Evolutionary conservation across 2,113 vertebrate genomes (phyloP).

Genomic region (Emydocephalus ijimae): DNA sequence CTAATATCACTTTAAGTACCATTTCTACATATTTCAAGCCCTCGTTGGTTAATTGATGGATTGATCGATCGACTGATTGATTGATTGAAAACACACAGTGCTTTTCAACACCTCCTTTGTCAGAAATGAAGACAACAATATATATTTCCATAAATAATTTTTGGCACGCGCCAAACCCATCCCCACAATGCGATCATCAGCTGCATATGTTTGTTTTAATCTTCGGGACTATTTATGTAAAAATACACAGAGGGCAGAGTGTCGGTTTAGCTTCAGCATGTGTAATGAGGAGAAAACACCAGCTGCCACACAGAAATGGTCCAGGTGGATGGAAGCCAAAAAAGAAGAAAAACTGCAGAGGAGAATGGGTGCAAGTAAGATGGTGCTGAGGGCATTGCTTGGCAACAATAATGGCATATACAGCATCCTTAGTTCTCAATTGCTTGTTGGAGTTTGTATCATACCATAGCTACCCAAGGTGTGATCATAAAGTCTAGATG

Average conservation of each 20-base stretch:
- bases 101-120: neutral
- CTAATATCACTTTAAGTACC: neutral
- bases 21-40: neutral
- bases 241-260: slow-evolving; percentile 41
- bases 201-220: slow-evolving; percentile 54
- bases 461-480: neutral
- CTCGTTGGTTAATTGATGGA: neutral
- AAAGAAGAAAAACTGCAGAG: neutral
- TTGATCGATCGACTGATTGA: neutral
- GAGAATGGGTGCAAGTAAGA: slow-evolving; percentile 26
- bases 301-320: slow-evolving; percentile 53
- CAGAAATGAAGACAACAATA: neutral
- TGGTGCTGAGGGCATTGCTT: slow-evolving; percentile 45
- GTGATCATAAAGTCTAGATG: neutral
- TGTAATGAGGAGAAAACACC: slow-evolving; percentile 48
- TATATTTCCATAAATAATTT: neutral
- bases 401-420: slow-evolving; percentile 27
- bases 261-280: slow-evolving; percentile 43
- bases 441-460: slow-evolving; percentile 29
- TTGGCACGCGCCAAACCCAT: neutral
- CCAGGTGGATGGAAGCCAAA: slow-evolving; percentile 36
- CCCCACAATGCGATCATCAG: slow-evolving; percentile 15
- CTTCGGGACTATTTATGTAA: slow-evolving; percentile 35
- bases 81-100: neutral
- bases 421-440: slow-evolving; percentile 27